Base-by-base conservation (phyloP, 2,888 invertebrate species). In the Hydraecia micacea region DNA sequence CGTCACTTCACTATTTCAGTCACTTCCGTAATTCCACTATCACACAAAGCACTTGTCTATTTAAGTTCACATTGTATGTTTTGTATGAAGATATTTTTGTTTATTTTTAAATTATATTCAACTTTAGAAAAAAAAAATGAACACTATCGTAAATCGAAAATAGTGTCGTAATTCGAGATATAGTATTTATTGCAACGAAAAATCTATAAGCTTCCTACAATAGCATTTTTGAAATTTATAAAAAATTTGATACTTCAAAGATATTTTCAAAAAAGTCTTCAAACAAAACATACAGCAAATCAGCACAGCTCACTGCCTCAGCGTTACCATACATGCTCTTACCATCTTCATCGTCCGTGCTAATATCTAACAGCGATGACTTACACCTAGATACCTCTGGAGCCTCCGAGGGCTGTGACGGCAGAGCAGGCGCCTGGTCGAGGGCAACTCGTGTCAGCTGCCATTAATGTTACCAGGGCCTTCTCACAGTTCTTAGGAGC, bases 401-500 rank as follows among this genome's bases (percentile, higher is more conserved):
- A 97, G 89, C 97, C 97, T 5, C 97, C 97, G 15, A 92, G 95
- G 85, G 93, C 93, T 52, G 95, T 95, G 80, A 90, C 94, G 62
- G 87, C 95, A 66, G 93, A 94, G 71, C 95, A 95, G 87, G 85
- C 91, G 2, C 95, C 96, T 1, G 96, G 96, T 2, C 90, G 96
- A 73, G 96, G 96, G 60, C 96, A 96, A 93, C 97, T 98, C 79
- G 97, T 98, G 72, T 98, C 97, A 76, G 98, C 98, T 32, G 98
- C 98, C 79, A 97, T 98, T 87, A 98, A 98, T 90, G 98, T 98
- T 82, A 98, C 98, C 49, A 97, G 98, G 93, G 98, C 98, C 3
- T 98, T 98, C 93, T 98, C 98, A 81, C 97, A 98, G 93, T 98
- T 98, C 94, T 97, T 98, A 90, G 98, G 98, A 89, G 97, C 98